A percentile compares a stretch with the other conserved stretches of the same genome.
phyloP scores from a whole-genome alignment of 2,113 vertebrate species.

The Ceyx melanurus region DNA sequence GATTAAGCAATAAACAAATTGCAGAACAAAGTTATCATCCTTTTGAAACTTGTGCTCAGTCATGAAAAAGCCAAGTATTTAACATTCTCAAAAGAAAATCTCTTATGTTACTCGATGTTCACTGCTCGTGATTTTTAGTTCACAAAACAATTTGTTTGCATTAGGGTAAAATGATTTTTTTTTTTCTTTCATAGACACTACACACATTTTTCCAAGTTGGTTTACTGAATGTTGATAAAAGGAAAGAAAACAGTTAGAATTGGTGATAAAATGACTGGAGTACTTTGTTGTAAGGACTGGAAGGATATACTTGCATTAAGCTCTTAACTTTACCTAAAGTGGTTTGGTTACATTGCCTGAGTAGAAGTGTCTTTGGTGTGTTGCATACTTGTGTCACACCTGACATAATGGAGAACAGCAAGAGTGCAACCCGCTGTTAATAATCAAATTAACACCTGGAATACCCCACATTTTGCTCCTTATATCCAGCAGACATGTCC shows the following conservation, averaged over 20 bases:
- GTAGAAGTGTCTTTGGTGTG: neutral
- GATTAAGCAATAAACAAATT: slow-evolving; percentile 58
- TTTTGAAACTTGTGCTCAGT: slow-evolving; percentile 63
- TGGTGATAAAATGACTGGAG: neutral
- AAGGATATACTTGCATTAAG: neutral
- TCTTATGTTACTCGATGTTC: slow-evolving; percentile 44
- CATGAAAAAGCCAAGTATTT: slow-evolving; percentile 40
- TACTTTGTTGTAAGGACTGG: neutral
- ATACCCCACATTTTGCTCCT: neutral
- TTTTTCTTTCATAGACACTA: neutral
- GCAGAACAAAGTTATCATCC: slow-evolving; percentile 35
- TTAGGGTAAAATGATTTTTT: neutral
- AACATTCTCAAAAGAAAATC: slow-evolving; percentile 60
- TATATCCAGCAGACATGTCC: neutral
- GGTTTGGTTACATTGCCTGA: neutral
- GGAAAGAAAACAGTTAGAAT: neutral
- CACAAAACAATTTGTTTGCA: slow-evolving; percentile 34
- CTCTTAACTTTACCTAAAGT: neutral
- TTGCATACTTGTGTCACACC: neutral
- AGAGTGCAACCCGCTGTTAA: neutral
- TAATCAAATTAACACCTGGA: neutral
- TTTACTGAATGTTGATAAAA: neutral
- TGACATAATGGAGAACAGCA: accelerated
- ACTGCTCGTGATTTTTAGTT: slow-evolving; percentile 39
- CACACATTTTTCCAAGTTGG: neutral